These are phyloP conservation scores for Busseola fusca DNA, from an alignment of 2,888 invertebrate genomes.

Conservation along the genomic window DNA sequence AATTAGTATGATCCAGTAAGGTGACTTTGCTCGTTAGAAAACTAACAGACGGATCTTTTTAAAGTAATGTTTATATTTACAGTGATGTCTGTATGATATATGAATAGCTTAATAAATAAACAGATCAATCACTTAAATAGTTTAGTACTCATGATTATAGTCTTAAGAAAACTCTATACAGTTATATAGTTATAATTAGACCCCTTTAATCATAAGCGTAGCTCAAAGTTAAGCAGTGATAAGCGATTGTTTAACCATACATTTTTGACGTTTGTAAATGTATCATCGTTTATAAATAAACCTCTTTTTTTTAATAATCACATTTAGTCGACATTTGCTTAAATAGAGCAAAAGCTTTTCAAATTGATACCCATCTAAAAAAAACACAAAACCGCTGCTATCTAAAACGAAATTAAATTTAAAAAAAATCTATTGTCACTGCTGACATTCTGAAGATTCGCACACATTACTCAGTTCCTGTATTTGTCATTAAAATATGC, in stretches of 20 bases:
- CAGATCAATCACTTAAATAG: neutral
- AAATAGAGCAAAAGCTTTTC: neutral
- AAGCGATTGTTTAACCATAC: no score
- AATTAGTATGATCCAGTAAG: constrained; percentile 17
- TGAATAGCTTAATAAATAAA: neutral
- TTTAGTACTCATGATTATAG: neutral
- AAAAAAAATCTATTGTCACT: constrained; percentile 46
- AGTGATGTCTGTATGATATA: neutral
- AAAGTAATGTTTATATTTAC: neutral
- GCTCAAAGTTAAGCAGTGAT: no score
- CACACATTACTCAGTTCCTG: constrained; percentile 58
- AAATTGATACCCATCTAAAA: constrained; percentile 19
- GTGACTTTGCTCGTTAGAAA: constrained; percentile 14
- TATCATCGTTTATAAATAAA: no score
- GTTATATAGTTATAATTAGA: no score
- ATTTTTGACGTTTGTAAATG: no score
- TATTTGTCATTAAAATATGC: constrained; percentile 64
- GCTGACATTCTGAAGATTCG: constrained; percentile 47
- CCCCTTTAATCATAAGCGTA: no score
- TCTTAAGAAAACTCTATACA: neutral
- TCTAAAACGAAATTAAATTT: constrained; percentile 46
- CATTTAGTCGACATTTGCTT: neutral
- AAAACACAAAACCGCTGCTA: constrained; percentile 10
- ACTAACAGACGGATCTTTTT: neutral
- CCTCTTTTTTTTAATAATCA: neutral